phyloP scores from a whole-genome alignment of 2,797 vertebrate genomes.

The Sebastes miniatus region DNA sequence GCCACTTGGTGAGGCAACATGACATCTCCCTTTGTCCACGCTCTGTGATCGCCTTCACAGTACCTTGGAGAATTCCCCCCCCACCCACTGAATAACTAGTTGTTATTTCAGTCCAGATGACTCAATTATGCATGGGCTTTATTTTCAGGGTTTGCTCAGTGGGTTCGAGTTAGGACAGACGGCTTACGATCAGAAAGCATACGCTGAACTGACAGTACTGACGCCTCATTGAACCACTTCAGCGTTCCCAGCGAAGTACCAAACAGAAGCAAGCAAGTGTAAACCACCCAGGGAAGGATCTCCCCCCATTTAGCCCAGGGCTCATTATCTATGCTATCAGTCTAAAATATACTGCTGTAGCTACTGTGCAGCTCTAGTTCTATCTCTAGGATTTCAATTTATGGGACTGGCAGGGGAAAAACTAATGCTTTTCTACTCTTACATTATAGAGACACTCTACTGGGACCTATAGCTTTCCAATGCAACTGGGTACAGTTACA shows the following conservation, averaged over 20 bases:
- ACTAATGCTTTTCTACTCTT: neutral
- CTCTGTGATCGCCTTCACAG: conserved; percentile 37
- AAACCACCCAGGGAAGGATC: conserved; percentile 7
- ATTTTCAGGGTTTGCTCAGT: conserved; percentile 55
- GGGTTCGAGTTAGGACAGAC: conserved; percentile 56
- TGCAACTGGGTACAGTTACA: neutral
- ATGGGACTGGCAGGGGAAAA: neutral
- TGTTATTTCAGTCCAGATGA: conserved; percentile 62
- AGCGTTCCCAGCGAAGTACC: conserved; percentile 4
- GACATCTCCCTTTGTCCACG: conserved; percentile 63
- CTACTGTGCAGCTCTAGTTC: neutral
- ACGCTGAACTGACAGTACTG: conserved; percentile 18
- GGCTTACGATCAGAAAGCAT: conserved; percentile 33
- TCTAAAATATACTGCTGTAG: neutral
- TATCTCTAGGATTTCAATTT: neutral
- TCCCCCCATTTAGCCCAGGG: neutral
- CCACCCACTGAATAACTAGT: conserved; percentile 17
- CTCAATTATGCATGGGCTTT: conserved; percentile 70
- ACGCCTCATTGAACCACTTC: conserved; percentile 37
- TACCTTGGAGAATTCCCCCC: conserved; percentile 20
- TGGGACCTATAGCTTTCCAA: neutral
- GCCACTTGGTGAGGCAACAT: conserved; percentile 46
- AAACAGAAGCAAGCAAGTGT: conserved; percentile 21
- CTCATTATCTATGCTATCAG: conserved; percentile 11
- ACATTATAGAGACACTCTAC: neutral